These are phyloP conservation scores for Rhorus exstirpatorius DNA, from an alignment of 2,888 invertebrate species.

Conservation along the genomic window DNA sequence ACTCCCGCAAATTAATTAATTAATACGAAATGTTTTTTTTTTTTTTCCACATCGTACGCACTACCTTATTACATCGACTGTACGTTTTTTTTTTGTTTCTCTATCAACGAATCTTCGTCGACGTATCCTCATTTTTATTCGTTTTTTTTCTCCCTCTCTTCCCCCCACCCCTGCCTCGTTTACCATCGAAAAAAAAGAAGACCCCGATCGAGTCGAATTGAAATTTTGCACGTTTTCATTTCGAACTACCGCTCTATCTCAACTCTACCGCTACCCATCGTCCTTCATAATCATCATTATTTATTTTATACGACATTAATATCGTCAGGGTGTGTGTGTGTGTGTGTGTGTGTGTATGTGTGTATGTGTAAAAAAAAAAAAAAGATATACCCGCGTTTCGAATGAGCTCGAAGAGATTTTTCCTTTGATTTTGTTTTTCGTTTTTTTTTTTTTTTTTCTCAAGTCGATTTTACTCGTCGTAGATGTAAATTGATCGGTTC, in stretches of 20 bases:
- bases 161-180: neutral
- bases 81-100: constrained; percentile 29
- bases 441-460: constrained; percentile 25
- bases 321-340: neutral
- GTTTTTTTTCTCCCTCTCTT: neutral
- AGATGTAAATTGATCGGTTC: constrained; percentile 29
- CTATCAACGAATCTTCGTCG: constrained; percentile 63
- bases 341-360: no score
- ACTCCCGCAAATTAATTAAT: constrained; percentile 2
- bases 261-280: neutral
- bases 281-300: neutral
- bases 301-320: neutral
- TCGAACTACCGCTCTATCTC: neutral
- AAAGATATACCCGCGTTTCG: constrained; percentile 12
- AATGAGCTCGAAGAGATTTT: constrained; percentile 6
- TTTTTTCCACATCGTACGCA: neutral
- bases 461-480: constrained; percentile 27
- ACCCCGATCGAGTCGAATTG: constrained; percentile 56
- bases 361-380: neutral
- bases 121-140: constrained; percentile 62
- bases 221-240: constrained; percentile 20
- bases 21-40: neutral
- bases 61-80: constrained; percentile 62
- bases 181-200: constrained; percentile 11
- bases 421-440: constrained; percentile 10